phyloP scores from a whole-genome alignment of 2,888 invertebrate genomes.

The Thymelicus lineola region DNA sequence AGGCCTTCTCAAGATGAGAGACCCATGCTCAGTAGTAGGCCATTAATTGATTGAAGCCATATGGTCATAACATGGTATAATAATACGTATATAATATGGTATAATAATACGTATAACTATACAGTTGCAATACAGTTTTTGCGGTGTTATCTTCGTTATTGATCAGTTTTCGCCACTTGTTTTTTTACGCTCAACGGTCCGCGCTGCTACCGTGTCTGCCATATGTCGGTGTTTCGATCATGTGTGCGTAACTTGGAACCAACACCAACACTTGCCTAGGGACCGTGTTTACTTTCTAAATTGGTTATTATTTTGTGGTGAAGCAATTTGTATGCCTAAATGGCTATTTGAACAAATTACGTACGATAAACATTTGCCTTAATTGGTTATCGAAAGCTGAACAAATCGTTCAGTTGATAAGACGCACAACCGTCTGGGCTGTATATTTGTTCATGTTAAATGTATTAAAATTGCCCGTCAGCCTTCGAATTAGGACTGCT shows the following conservation, averaged over 20 bases:
- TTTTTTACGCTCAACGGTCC: constrained; percentile 22
- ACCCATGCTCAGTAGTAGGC: no score
- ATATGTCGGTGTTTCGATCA: constrained; percentile 24
- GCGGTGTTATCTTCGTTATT: constrained; percentile 19
- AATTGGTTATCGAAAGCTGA: neutral
- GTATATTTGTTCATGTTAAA: no score
- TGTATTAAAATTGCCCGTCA: no score
- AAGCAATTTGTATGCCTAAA: neutral
- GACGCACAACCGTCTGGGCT: no score
- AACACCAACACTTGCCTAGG: constrained; percentile 2
- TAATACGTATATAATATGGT: no score
- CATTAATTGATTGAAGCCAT: no score
- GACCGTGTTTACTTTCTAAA: constrained; percentile 10
- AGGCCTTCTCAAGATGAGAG: no score
- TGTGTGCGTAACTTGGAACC: constrained; percentile 8
- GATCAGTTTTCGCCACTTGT: constrained; percentile 28
- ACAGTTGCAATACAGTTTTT: constrained; percentile 8
- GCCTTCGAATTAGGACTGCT: no score
- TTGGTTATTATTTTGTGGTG: constrained; percentile 4
- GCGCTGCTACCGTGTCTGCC: constrained; percentile 23
- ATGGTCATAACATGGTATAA: no score
- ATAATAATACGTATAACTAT: neutral
- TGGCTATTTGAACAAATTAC: neutral
- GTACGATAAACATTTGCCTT: neutral
- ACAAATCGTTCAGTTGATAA: no score